phyloP scores from a whole-genome alignment of 2,113 vertebrate species.

The Psettodes erumei region DNA sequence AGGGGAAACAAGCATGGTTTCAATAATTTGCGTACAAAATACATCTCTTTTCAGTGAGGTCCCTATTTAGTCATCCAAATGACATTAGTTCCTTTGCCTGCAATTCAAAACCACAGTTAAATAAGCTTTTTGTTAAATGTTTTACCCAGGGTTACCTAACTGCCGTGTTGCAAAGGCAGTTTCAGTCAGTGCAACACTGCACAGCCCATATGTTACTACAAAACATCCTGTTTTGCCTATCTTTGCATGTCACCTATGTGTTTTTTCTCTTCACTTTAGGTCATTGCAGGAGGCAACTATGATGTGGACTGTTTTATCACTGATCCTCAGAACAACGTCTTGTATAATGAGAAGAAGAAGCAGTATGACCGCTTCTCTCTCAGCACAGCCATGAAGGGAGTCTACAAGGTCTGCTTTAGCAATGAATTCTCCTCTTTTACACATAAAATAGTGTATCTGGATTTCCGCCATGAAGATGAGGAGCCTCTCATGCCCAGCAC shows the following conservation, averaged over 20 bases:
- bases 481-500: constrained; percentile 84
- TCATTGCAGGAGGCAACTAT: constrained; percentile 92
- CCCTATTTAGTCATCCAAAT: background rate
- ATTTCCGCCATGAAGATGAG: constrained; percentile 87
- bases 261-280: constrained; percentile 75
- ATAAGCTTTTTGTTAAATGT: background rate
- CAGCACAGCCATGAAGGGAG: constrained; percentile 80
- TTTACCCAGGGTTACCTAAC: background rate
- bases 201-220: constrained; percentile 7
- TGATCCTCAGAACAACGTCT: constrained; percentile 82
- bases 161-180: background rate
- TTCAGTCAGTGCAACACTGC: background rate
- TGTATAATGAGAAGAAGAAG: constrained; percentile 90
- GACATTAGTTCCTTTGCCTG: background rate
- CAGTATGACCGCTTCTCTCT: constrained; percentile 90
- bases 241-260: background rate
- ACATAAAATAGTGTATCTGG: constrained; percentile 90
- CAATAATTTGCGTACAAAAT: background rate
- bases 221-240: background rate
- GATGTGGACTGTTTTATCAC: constrained; percentile 92
- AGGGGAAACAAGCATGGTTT: background rate
- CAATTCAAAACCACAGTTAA: background rate
- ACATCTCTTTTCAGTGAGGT: background rate
- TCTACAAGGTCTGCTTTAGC: constrained; percentile 93
- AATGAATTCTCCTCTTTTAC: constrained; percentile 95